phyloP scores from a whole-genome alignment of 2,888 invertebrate genomes.

The Drosophila kambysellisi region DNA sequence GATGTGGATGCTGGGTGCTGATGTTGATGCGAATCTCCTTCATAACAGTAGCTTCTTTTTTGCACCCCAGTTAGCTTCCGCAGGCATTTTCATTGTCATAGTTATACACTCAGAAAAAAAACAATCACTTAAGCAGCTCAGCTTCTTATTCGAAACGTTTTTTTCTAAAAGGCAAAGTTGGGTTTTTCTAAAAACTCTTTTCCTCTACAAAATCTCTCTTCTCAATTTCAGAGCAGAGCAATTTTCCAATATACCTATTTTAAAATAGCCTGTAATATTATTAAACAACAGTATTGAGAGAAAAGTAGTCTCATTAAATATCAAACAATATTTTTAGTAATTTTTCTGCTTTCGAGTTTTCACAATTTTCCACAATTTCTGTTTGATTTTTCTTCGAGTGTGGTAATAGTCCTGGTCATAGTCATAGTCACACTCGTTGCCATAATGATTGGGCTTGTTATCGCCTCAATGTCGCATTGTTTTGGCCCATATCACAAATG shows the following conservation, averaged over 20 bases:
- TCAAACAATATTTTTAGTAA: no score
- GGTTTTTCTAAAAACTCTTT: not conserved
- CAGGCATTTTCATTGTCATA: constrained; percentile 54
- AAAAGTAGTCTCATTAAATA: no score
- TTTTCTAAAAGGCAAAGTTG: not conserved
- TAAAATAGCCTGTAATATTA: no score
- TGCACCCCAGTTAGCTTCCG: not conserved
- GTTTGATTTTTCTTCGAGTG: not conserved
- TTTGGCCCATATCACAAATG: constrained; percentile 44
- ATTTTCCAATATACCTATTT: no score
- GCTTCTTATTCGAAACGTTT: not conserved
- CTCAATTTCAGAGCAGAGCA: no score
- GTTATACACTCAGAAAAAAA: constrained; percentile 12
- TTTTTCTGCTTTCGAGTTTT: no score
- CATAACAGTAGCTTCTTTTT: constrained; percentile 49
- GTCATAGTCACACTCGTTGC: constrained; percentile 35
- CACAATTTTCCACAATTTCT: no score
- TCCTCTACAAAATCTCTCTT: no score
- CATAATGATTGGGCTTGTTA: constrained; percentile 81
- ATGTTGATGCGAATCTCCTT: constrained; percentile 32
- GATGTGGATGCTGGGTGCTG: constrained; percentile 15
- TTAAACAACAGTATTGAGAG: no score
- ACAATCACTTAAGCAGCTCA: not conserved
- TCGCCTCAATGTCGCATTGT: constrained; percentile 73
- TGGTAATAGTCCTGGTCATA: constrained; percentile 50